Evolutionary conservation across 2,797 vertebrate species (phyloP), one percentile per base, ranked within the genome.

Genomic region (Eremophila alpestris): DNA sequence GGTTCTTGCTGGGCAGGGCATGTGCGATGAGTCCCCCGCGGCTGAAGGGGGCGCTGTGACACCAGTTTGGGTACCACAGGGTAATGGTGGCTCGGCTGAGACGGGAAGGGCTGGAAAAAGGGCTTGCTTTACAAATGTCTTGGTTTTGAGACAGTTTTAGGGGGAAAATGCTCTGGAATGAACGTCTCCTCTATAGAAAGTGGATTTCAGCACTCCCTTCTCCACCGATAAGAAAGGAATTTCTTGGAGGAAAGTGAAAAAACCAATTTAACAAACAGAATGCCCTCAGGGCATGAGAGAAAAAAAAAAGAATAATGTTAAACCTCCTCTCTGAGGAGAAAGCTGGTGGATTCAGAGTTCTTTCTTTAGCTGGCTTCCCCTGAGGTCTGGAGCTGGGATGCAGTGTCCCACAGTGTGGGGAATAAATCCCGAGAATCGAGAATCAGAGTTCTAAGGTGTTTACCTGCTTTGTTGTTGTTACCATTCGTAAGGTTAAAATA

Each of bases 11-110:
- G 10, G 23, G 24, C 40, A 15, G 32, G 62, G 32, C 11, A 2
- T 51, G 17, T 26, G 30, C 13, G 2, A 4, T 56, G 52, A 55
- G 10, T 45, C 52, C 69, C 6, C 40, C 11, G 1, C 1, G 4
- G 5, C 41, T 34, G 52, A 32, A 56, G 41, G 41, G 52, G 69
- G 41, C 11, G 41, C 41, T 58, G 52, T 29, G 69, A 24, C 1
- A 10, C 6, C 5, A 7, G 26, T 6, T 9, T 16, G 6, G 26
- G 19, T 19, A 34, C 8, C n/a, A 23, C 8, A 4, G 2, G 1
- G 41, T 5, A 11, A 15, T 4, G n/a, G 43, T 3, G 1, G 26
- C 54, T 15, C 10, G 21, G 43, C 34, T 2, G 5, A 7, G 43
- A 38, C 0, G 3, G 55, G 27, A 32, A 19, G 6, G 21, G 27